phyloP scores from a whole-genome alignment of 2,113 vertebrate species.

The human region DNA sequence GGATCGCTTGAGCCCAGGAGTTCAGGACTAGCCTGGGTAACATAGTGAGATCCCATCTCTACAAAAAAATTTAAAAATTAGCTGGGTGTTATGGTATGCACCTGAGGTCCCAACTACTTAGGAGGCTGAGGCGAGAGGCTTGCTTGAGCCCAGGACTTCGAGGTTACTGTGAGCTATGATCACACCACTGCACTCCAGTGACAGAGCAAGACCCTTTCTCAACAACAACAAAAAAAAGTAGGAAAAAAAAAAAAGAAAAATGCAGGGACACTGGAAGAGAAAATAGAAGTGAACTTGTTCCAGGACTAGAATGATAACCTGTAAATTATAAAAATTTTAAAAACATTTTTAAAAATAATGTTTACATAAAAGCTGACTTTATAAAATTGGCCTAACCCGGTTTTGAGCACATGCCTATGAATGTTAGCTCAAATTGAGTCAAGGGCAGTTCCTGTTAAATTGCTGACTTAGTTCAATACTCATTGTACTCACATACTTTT shows the following conservation, averaged over 20 bases:
- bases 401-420: background rate
- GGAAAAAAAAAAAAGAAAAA: background rate
- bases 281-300: background rate
- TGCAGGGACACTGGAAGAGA: too few species aligned
- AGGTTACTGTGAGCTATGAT: background rate
- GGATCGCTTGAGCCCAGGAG: too few species aligned
- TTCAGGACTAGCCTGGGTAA: background rate
- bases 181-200: background rate
- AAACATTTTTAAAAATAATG: background rate
- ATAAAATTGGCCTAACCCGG: background rate
- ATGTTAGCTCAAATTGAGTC: background rate
- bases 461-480: conserved; percentile 20
- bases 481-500: background rate
- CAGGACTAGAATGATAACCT: conserved; percentile 20
- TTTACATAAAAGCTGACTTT: background rate
- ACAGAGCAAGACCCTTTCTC: background rate
- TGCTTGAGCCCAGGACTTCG: background rate
- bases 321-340: background rate
- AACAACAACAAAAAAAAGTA: background rate
- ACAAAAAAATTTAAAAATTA: background rate
- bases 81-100: background rate
- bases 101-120: background rate
- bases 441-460: background rate
- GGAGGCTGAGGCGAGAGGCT: background rate
- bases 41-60: background rate